These are phyloP conservation scores for Perizoma flavofasciatum DNA, from an alignment of 2,888 invertebrate genomes.

Conservation along the genomic window DNA sequence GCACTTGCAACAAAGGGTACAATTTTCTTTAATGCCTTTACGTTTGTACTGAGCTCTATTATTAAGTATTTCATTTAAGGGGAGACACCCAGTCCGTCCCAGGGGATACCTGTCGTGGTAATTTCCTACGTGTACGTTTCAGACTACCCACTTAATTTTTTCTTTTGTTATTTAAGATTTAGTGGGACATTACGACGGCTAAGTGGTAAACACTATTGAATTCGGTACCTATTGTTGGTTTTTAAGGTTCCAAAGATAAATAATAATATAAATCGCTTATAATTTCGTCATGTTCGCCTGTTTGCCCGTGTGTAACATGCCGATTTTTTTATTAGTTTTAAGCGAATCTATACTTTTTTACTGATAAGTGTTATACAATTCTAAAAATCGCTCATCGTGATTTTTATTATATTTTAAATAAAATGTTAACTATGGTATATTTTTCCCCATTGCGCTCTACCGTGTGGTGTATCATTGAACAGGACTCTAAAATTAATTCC, in stretches of 20 bases:
- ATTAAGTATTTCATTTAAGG: conserved; percentile 79
- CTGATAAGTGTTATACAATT: too few species aligned
- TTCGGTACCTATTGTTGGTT: conserved; percentile 24
- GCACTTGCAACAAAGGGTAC: conserved; percentile 54
- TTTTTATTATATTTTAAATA: too few species aligned
- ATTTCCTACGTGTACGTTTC: conserved; percentile 65
- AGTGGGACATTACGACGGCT: conserved; percentile 51
- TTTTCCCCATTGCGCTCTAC: too few species aligned
- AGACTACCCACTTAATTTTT: conserved; percentile 55
- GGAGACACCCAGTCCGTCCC: conserved; percentile 64
- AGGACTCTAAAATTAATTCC: too few species aligned
- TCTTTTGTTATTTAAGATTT: conserved; percentile 64
- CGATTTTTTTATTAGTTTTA: too few species aligned
- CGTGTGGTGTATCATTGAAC: too few species aligned
- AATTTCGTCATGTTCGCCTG: too few species aligned
- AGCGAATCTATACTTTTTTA: too few species aligned
- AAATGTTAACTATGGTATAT: too few species aligned
- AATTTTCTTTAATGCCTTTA: conserved; percentile 61
- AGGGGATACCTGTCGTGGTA: conserved; percentile 75
- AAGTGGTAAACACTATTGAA: conserved; percentile 49
- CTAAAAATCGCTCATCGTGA: too few species aligned
- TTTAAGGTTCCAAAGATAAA: background rate
- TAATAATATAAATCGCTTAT: too few species aligned
- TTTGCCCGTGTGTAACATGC: too few species aligned
- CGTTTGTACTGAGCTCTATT: conserved; percentile 68